Conservation (phyloP, 2,113 vertebrate genomes). For the Gasterosteus aculeatus region DNA sequence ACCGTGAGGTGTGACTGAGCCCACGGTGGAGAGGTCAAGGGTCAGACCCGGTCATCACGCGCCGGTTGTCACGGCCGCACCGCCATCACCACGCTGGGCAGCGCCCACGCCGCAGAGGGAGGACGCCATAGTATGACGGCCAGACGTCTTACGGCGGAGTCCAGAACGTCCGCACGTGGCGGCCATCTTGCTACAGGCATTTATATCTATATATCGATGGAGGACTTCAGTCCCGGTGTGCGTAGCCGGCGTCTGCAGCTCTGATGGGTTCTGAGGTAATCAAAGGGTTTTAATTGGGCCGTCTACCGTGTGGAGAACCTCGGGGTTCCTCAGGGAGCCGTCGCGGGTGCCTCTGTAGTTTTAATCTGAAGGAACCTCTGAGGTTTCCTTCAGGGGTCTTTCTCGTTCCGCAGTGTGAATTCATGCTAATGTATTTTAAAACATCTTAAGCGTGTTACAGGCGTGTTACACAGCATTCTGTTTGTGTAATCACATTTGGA, state of each 20-base stretch:
- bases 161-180: no score
- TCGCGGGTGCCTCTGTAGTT: conserved; percentile 34
- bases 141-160: no score
- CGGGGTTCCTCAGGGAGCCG: conserved; percentile 46
- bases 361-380: conserved; percentile 22
- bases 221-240: no score
- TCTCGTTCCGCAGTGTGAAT: conserved; percentile 39
- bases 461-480: conserved; percentile 61
- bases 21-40: conserved; percentile 3
- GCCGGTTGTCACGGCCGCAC: no score
- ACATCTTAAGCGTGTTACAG: conserved; percentile 70
- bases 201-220: no score
- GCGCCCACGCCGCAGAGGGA: no score
- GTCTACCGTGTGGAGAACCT: background rate
- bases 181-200: no score
- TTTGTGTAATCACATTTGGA: conserved; percentile 69
- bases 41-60: background rate
- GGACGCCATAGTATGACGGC: no score
- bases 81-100: no score
- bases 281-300: background rate
- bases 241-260: no score
- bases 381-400: conserved; percentile 25
- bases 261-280: no score
- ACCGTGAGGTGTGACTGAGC: conserved; percentile 23
- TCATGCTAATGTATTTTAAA: conserved; percentile 52